These are phyloP conservation scores for Daktulosphaira vitifoliae DNA, from an alignment of 1,140 invertebrate genomes.

Conservation along the genomic window DNA sequence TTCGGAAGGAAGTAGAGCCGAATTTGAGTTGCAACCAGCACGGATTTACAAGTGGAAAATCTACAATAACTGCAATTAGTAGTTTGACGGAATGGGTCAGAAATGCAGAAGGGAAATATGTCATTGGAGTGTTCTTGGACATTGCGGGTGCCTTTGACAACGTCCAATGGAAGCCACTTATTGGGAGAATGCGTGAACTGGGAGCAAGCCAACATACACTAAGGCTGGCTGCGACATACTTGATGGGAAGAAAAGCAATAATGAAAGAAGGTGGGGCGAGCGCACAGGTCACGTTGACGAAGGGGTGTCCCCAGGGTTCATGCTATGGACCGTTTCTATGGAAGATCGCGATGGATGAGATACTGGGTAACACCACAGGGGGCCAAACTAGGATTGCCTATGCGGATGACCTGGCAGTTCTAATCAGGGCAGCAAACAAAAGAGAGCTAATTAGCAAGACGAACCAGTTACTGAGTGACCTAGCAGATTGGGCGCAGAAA, in stretches of 20 bases:
- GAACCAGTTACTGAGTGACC: background rate
- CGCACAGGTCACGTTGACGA: background rate
- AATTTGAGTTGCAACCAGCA: background rate
- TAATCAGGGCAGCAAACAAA: background rate
- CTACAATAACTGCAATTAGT: slow-evolving; percentile 33
- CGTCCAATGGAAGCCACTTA: background rate
- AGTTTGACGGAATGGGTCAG: background rate
- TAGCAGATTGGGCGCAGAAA: background rate
- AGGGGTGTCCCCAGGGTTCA: slow-evolving; percentile 17
- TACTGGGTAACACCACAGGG: background rate
- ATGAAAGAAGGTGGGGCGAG: background rate
- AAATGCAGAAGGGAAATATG: background rate
- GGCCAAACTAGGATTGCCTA: background rate
- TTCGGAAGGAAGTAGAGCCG: background rate
- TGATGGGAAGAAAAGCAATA: background rate
- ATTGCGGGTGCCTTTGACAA: slow-evolving; percentile 22
- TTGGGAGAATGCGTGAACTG: background rate
- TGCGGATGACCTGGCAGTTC: slow-evolving; percentile 33
- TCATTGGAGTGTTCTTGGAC: slow-evolving; percentile 10
- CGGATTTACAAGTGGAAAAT: slow-evolving; percentile 30
- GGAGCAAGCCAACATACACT: background rate
- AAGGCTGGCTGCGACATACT: background rate
- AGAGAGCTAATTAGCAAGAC: background rate
- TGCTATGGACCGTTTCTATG: background rate
- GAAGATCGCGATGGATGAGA: background rate